Base-by-base conservation (phyloP, 2,113 vertebrate species). In the Epinephelus fuscoguttatus region DNA sequence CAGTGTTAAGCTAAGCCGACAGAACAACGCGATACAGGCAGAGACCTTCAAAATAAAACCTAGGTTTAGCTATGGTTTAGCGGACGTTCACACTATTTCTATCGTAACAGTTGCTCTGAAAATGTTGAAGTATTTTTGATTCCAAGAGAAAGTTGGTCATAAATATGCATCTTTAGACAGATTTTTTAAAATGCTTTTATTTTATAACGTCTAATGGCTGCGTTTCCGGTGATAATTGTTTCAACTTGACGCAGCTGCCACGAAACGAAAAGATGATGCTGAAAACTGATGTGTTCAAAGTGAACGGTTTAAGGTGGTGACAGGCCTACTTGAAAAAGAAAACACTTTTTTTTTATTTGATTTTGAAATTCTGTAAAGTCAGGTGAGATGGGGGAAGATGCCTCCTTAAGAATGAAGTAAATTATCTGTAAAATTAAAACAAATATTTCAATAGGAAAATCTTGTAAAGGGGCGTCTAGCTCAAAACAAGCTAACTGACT, bases 11-110 rank as follows among this genome's bases (percentile, higher is more conserved):
- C 8, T 56, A 10, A 11, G 5, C 0, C 4, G 4, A 30, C 33
- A 49, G 19, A 47, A 25, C 4, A 30, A 12, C 30, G 4, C 12
- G 6, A 5, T 0, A 12, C n/a, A 2, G 15, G 4, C 1, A 9
- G 0, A 3, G 6, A 1, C 40, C 37, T 78, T 72, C 55, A 83
- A 60, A 85, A 11, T 88, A 85, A 90, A 90, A 81, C 62, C 4
- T 12, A 45, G 0, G 42, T 45, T 45, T 45, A 12, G 42, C 42
- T 10, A 12, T 10, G 42, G 42, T 45, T 19, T 0, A 19, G 30
- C 10, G 0, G 1, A 2, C 4, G 8, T 23, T 45, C 6, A 23
- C 3, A 13, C 21, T 14, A 0, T 11, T 55, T 42, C 4, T 19
- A 11, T 37, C 0, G 1, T 4, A 25, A 18, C 23, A 1, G 4